Conservation (phyloP, 2,797 vertebrate species). For the Siniperca undulata region DNA sequence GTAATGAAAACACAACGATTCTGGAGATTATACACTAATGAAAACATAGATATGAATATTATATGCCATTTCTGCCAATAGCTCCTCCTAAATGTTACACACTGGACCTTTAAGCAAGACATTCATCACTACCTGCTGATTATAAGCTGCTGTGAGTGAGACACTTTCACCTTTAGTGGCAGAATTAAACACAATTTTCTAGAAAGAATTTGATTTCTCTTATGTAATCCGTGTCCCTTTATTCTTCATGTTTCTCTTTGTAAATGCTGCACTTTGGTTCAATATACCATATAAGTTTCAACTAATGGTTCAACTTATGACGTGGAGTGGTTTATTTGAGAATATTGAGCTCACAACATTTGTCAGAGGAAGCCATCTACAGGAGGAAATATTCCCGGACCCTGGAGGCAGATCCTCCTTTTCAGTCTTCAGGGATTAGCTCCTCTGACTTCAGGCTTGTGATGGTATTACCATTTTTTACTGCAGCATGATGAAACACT, state of each 20-base stretch:
- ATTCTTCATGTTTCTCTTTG: neutral
- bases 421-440: constrained; percentile 35
- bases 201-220: neutral
- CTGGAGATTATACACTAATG: no score
- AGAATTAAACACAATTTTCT: neutral
- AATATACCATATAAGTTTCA: neutral
- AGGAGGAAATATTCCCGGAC: constrained; percentile 37
- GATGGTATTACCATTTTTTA: constrained; percentile 11
- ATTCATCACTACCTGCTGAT: neutral
- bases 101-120: neutral
- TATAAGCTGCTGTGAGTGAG: neutral
- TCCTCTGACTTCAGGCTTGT: constrained; percentile 26
- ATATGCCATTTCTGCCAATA: no score
- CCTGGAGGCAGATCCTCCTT: constrained; percentile 31
- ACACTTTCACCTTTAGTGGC: neutral
- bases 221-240: neutral
- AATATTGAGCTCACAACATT: neutral
- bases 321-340: neutral
- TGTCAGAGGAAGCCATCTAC: constrained; percentile 26
- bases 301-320: neutral
- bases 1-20: no score
- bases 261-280: neutral
- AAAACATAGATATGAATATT: no score
- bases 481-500: constrained; percentile 45
- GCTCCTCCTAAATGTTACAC: no score